Percentiles rank a stretch among this genome's conserved stretches.
Conservation (phyloP, 2,888 invertebrate species). For the Rotaria sp. region DNA sequence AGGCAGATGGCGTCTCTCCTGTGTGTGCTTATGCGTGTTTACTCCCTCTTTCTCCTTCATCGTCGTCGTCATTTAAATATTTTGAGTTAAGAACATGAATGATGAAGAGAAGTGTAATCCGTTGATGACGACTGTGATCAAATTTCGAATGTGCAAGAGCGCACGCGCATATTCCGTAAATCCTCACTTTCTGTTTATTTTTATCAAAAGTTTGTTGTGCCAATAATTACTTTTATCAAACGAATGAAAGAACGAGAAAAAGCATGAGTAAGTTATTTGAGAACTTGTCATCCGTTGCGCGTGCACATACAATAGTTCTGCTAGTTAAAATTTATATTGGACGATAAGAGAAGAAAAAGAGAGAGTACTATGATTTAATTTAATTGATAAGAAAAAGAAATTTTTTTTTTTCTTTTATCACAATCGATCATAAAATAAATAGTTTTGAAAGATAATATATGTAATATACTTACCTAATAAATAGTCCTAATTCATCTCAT, state of each 20-base stretch:
- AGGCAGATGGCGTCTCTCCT: slow-evolving; percentile 28
- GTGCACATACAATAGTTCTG: background rate
- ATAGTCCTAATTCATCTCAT: background rate
- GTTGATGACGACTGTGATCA: slow-evolving; percentile 21
- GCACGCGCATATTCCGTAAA: slow-evolving; percentile 5
- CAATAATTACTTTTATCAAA: background rate
- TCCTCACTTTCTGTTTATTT: slow-evolving; percentile 10
- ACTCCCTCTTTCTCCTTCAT: slow-evolving; percentile 14
- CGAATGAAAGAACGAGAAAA: background rate
- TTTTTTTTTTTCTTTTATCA: background rate
- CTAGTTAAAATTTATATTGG: background rate
- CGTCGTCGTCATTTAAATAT: slow-evolving; percentile 27
- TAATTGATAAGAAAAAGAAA: background rate
- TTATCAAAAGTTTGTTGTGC: slow-evolving; percentile 14
- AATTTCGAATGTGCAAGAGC: slow-evolving; percentile 21
- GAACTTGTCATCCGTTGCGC: slow-evolving; percentile 30
- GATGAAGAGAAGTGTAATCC: slow-evolving; percentile 22
- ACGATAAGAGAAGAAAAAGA: background rate
- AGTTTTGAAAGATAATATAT: background rate
- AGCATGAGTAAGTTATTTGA: slow-evolving; percentile 5
- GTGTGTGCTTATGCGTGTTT: slow-evolving; percentile 3
- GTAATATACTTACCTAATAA: background rate
- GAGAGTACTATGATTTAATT: background rate
- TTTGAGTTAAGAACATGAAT: slow-evolving; percentile 11
- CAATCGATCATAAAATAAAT: background rate